Conservation (phyloP, 2,797 vertebrate genomes). For the Pogoniulus pusillus region DNA sequence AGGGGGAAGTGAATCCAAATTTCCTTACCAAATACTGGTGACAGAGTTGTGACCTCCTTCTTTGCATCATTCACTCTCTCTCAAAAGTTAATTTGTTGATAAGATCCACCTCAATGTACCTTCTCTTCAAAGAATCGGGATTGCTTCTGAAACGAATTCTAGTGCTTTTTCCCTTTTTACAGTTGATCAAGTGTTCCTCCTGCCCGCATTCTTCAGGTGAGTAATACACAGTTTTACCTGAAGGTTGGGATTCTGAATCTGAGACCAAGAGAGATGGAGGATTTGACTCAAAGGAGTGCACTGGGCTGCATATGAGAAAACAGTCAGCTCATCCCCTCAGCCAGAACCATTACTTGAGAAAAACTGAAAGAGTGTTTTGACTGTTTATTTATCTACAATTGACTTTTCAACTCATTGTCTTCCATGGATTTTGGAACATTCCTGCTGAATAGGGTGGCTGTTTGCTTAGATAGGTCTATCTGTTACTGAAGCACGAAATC, state of each 20-base stretch:
- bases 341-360: not conserved
- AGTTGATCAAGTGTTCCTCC: not conserved
- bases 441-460: not conserved
- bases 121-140: not conserved
- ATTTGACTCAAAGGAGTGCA: not conserved
- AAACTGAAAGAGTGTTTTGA: not conserved
- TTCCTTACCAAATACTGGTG: not conserved
- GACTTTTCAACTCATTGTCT: not conserved
- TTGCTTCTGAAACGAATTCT: not conserved
- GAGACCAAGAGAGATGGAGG: not conserved
- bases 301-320: not conserved
- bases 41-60: not conserved
- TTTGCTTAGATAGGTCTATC: not conserved
- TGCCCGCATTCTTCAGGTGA: rapidly evolving
- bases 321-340: not conserved
- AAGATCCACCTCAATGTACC: not conserved
- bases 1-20: not conserved
- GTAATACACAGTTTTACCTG: not conserved
- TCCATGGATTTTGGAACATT: not conserved
- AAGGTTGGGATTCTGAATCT: not conserved
- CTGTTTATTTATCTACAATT: not conserved
- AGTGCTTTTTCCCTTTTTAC: not conserved
- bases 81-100: not conserved
- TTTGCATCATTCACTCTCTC: not conserved
- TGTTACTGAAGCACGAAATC: not conserved